Percentiles rank a stretch among this genome's conserved stretches.
phyloP scores from a whole-genome alignment of 2,888 invertebrate species.

The Pammene fasciana region DNA sequence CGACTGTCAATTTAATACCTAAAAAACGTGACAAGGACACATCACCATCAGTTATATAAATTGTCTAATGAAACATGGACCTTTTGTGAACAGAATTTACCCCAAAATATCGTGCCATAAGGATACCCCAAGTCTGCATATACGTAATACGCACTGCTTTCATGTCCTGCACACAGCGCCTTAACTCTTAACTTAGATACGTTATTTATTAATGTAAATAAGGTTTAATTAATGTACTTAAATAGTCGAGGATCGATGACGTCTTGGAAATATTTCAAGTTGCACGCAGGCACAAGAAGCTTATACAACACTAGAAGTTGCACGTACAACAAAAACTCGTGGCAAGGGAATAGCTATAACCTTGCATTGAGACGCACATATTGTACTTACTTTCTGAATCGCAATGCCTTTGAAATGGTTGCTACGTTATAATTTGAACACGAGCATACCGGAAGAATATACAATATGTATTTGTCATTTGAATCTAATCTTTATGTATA shows the following conservation, averaged over 20 bases:
- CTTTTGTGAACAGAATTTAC: not conserved
- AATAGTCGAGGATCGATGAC: conserved; percentile 66
- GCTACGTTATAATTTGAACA: too few relatives aligned
- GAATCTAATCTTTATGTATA: conserved; percentile 8
- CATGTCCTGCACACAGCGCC: conserved; percentile 58
- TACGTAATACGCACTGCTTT: conserved; percentile 57
- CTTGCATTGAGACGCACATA: too few relatives aligned
- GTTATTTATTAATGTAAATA: conserved; percentile 71
- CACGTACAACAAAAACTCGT: too few relatives aligned
- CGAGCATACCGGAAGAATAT: too few relatives aligned
- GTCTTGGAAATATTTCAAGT: conserved; percentile 6
- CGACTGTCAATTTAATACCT: too few relatives aligned
- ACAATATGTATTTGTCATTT: conserved; percentile 1
- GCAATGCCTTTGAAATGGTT: too few relatives aligned
- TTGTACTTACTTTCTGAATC: too few relatives aligned
- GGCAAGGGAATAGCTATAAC: too few relatives aligned
- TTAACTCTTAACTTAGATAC: conserved; percentile 74
- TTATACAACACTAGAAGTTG: too few relatives aligned
- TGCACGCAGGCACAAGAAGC: conserved; percentile 15
- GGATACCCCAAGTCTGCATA: conserved; percentile 8
- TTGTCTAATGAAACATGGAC: not conserved
- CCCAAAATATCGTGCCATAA: conserved; percentile 19
- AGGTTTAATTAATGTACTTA: conserved; percentile 78
- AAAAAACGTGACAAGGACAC: not conserved
- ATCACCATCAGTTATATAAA: not conserved